Evolutionary conservation across 2,113 vertebrate species (phyloP).

Genomic region (Podiceps cristatus): DNA sequence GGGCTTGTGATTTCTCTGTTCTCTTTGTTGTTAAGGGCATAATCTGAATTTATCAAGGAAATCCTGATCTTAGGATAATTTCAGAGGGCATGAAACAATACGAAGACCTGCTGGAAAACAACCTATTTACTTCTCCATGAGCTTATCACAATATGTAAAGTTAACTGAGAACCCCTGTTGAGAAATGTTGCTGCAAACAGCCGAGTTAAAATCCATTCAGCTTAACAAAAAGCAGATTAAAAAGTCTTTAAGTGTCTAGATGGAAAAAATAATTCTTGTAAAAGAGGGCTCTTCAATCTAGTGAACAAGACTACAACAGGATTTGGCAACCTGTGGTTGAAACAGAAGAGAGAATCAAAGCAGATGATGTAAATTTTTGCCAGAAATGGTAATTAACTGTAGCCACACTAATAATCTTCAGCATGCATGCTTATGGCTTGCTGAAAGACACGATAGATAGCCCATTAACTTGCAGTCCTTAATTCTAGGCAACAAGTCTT

Average conservation of each 20-base stretch:
- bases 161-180: background rate
- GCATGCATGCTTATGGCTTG: conserved; percentile 6
- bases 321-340: background rate
- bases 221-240: conserved; percentile 41
- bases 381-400: conserved; percentile 4
- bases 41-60: background rate
- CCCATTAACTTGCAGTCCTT: background rate
- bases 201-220: conserved; percentile 16
- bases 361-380: background rate
- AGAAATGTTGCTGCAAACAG: conserved; percentile 1
- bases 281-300: background rate
- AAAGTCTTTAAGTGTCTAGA: conserved; percentile 20
- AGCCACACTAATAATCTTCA: background rate
- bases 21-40: background rate
- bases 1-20: background rate
- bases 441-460: conserved; percentile 2
- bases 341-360: background rate
- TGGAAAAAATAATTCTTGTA: background rate
- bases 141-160: background rate
- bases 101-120: background rate
- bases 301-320: background rate
- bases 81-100: background rate
- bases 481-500: background rate
- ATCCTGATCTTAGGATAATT: background rate
- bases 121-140: background rate